Evolutionary conservation across 1,140 invertebrate species (phyloP).

Genomic region (Leptopilina clavipes): DNA sequence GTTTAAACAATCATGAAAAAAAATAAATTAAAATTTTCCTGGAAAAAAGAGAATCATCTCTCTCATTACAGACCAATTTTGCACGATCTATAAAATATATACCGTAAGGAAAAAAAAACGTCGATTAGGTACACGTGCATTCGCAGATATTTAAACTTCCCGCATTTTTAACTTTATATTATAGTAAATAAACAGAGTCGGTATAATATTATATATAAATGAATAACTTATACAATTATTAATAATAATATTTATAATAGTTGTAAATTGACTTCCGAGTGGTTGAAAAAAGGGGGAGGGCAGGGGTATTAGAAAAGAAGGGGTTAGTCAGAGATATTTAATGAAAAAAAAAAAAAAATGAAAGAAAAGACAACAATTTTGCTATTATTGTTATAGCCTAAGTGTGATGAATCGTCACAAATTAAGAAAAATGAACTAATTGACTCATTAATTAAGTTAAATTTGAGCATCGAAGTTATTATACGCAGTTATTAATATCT

Average conservation of each 20-base stretch:
- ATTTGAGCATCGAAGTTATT: slow-evolving; percentile 61
- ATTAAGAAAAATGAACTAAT: slow-evolving; percentile 60
- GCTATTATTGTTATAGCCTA: slow-evolving; percentile 66
- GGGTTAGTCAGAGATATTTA: slow-evolving; percentile 26
- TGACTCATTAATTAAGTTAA: slow-evolving; percentile 56
- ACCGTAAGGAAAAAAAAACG: slow-evolving; percentile 35
- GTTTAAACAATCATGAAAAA: too few relatives aligned
- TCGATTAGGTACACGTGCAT: slow-evolving; percentile 17
- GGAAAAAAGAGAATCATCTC: background rate
- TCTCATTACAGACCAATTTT: background rate
- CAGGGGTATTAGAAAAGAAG: slow-evolving; percentile 37
- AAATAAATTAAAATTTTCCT: too few relatives aligned
- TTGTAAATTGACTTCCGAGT: slow-evolving; percentile 59
- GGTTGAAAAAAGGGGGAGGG: slow-evolving; percentile 12
- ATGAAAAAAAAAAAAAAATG: slow-evolving; percentile 46
- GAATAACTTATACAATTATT: slow-evolving; percentile 52
- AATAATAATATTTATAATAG: slow-evolving; percentile 67
- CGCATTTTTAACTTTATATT: slow-evolving; percentile 68
- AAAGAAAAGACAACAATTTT: slow-evolving; percentile 59
- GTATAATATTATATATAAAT: slow-evolving; percentile 12
- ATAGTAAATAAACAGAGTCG: slow-evolving; percentile 49
- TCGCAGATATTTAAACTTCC: slow-evolving; percentile 54
- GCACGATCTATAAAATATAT: slow-evolving; percentile 28
- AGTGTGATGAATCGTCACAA: slow-evolving; percentile 60
- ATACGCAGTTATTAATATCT: slow-evolving; percentile 44